Base-by-base conservation (phyloP, 2,888 invertebrate genomes). In the Leptinotarsa juncta region DNA sequence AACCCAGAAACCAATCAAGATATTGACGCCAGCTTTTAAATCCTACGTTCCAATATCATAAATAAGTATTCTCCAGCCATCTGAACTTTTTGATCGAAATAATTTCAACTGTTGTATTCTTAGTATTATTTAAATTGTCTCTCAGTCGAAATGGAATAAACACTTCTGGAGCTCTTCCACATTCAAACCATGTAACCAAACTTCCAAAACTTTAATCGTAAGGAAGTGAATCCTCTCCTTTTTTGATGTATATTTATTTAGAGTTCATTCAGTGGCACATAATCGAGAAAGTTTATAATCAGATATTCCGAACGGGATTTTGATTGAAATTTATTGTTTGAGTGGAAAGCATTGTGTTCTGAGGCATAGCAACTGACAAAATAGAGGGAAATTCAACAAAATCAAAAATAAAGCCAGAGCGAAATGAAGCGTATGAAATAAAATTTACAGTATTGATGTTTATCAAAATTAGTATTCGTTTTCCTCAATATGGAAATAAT, bases 211-310 rank as follows among this genome's bases (percentile, higher is more conserved):
- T 62, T 62, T 32, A 62, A 62, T 62, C 62, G 32, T 4, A 14
- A 62, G 62, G 62, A 62, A 62, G 62, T 62, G n/a, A 62, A 62
- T 62, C 62, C 4, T n/a, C n/a, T 20, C n/a, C 32, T 62, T n/a
- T 62, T 62, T 26, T 62, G 62, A 26, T 42, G 62, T 62, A 32
- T 62, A 62, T 62, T 62, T 42, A 62, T 62, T 16, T 62, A 26
- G 62, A 62, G 62, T 42, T 62, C 5, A 62, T 62, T 42, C 62
- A 62, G 42, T 62, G 62, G 62, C 42, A 62, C 62, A 62, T n/a
- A 42, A 62, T 62, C 42, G 16, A n/a, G 62, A 62, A 62, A 62
- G 32, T 62, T 62, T 18, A 62, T 62, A 62, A 62, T 62, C 62
- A 62, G 32, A 62, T 62, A 62, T 42, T 42, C 62, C 10, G 62